Evolutionary conservation across 2,797 vertebrate genomes (phyloP), one percentile per base, ranked within the genome.

Genomic region (Myotis daubentonii): DNA sequence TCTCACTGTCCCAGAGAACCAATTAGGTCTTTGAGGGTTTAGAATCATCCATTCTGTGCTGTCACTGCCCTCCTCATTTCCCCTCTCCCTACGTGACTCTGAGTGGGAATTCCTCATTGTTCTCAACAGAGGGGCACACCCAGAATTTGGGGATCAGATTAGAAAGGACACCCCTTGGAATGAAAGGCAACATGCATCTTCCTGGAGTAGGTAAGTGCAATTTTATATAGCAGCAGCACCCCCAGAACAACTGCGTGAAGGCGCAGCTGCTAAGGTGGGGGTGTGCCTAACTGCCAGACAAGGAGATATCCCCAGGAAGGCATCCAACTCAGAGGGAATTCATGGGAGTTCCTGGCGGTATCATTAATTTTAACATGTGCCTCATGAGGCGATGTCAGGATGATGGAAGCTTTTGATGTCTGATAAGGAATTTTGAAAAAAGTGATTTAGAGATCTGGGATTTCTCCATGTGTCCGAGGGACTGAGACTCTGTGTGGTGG

Each of bases 381-480:
- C 75, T 95, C 38, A 2, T 16, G 30, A 85, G 55, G 9, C 38
- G 38, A 68, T 68, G 15, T 68, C 55, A 85, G 41, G 23, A 47
- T 81, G 36, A 49, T 89, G 44, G 47, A 83, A 62, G n/a, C 7
- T 78, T 70, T 91, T 44, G 47, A 8, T 78, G 3, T 91, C 47
- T 74, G 44, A 74, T 78, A 57, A 80, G 38, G 81, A 81, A 62
- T 95, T 93, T 89, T 79, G 28, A 65, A 91, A 93, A 62, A 84
- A 15, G 0, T 60, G 20, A 81, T 6, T 68, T 89, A 49, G 25
- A 95, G 44, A 76, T 55, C 53, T 80, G 30, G 20, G 13, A 84
- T 93, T 95, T 47, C 49, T 83, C 28, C 19, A 60, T 11, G 0
- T 74, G 16, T 76, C 17, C 30, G 66, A 75, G 51, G 17, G n/a